Base-by-base conservation (phyloP, 2,888 invertebrate genomes). In the Bhutanitis thaidina region DNA sequence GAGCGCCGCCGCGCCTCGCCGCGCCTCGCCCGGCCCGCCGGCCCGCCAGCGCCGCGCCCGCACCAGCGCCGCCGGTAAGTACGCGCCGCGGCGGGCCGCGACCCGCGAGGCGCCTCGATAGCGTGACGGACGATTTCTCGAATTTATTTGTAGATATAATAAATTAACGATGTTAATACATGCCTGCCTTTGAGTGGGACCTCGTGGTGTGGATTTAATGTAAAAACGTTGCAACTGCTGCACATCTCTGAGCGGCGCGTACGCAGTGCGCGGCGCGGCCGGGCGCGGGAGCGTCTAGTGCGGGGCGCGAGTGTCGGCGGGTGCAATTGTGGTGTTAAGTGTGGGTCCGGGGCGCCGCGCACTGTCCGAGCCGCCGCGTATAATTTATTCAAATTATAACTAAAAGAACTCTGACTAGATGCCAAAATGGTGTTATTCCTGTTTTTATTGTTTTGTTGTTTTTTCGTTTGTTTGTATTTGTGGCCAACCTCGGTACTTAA, bases 391-490 rank as follows among this genome's bases (percentile, higher is more conserved):
- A 76, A 77, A 81, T 80, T 76, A 51, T 51, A 51, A 51, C 39
- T 51, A 75, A 83, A 81, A 77, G 69, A 71, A 80, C 74, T 83
- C 84, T 84, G 83, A 86, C 84, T 80, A 86, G 86, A 87, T 87
- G 88, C 88, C 88, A 88, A 88, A 88, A 87, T 87, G 87, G 86
- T 88, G 86, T 83, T 81, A 86, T 86, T 85, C 87, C 86, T 85
- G 85, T 87, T 86, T 86, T 86, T 80, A 80, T 87, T 85, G 82
- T 87, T 88, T 85, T 86, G 83, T 88, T 87, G 78, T 83, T 85
- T 53, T 51, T 58, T 69, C 80, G 83, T 86, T 87, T 84, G 81
- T 85, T 82, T 84, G 84, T 87, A 86, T 86, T 82, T 82, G 86
- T 89, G 87, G 86, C 88, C 88, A 84, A 87, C 69, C 81, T 87